Evolutionary conservation across 1,140 invertebrate genomes (phyloP), one percentile per base, ranked within the genome.

Genomic region (Euglossa dilemma): DNA sequence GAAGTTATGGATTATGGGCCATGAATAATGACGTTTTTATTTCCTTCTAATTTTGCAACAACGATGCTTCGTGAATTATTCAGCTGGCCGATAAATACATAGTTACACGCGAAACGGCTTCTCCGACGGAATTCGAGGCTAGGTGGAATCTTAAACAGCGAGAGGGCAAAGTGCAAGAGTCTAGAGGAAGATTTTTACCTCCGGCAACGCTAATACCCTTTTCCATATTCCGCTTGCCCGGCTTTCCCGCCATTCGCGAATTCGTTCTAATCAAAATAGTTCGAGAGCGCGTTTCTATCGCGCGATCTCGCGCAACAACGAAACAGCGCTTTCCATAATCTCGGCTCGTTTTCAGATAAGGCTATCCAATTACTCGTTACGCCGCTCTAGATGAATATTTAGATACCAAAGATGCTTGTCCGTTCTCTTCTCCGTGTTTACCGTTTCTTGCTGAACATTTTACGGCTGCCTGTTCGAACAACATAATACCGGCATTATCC

Each of bases 371-470:
- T 63, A 80, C 47, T 3, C 28, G 47, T 43, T 25, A 0, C 57
- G 12, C 11, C 67, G 7, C 57, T 56, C 52, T 63, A 72, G 69
- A 80, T 25, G 47, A 74, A 25, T 23, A 20, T 70, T 74, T 52
- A 54, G 70, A 80, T 64, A 63, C 9, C 0, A 25, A 23, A n/a
- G 5, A 28, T 45, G n/a, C 23, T 20, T 16, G 12, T 20, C 6
- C 18, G 8, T 43, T 18, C 25, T 11, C n/a, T 9, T 70, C n/a
- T 3, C 1, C 1, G 23, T 25, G 9, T 18, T 70, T 50, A 5
- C 47, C 47, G n/a, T 6, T 23, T 14, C 20, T 45, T n/a, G 64
- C 45, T n/a, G 11, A 78, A 78, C 52, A 18, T 69, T 43, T 54
- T 9, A 0, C 18, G 2, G 36, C 9, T 23, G 9, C 14, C 7